Evolutionary conservation across 2,113 vertebrate genomes (phyloP), one percentile per base, ranked within the genome.

Genomic region (Pseudorasbora parva): DNA sequence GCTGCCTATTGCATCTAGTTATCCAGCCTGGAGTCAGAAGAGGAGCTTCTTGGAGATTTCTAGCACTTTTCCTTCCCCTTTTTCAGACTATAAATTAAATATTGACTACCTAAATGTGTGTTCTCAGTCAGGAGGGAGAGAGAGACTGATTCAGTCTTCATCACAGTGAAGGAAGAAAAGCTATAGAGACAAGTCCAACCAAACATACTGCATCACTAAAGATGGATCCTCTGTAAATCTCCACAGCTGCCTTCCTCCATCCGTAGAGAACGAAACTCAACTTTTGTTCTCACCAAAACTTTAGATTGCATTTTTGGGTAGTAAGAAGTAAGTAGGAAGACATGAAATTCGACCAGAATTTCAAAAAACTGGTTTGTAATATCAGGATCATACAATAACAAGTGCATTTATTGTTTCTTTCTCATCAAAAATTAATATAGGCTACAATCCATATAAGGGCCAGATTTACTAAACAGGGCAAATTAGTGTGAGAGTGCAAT

Each of bases 121-220:
- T 73, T 73, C 59, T 81, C 54, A 47, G 69, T 80, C 41, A 75
- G 57, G 69, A 49, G 59, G 77, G 41, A 47, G 41, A 62, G n/a
- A 74, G 23, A 74, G 72, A 74, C 51, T 74, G 23, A 76, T 69
- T 54, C 23, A 64, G 71, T 62, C 47, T 59, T 49, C 72, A 81
- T 57, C 69, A 68, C 69, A 54, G 17, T 8, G 8, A n/a, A 19
- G 60, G 6, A 25, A 77, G 78, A 25, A 81, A 25, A 54, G 19
- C 54, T 77, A 60, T 47, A 85, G 62, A 86, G 73, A 86, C 84
- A 69, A 37, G 23, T 25, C 59, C 43, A 45, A 45, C n/a, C 68
- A 72, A 33, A 57, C 51, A 59, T 17, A 82, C 59, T 69, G 74
- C 66, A 84, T 74, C 72, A 69, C 51, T 76, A 60, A 83, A 77